A percentile compares a stretch with the other conserved stretches of the same genome.
Conservation (phyloP, 2,797 vertebrate genomes). For the Poecilia velifera region DNA sequence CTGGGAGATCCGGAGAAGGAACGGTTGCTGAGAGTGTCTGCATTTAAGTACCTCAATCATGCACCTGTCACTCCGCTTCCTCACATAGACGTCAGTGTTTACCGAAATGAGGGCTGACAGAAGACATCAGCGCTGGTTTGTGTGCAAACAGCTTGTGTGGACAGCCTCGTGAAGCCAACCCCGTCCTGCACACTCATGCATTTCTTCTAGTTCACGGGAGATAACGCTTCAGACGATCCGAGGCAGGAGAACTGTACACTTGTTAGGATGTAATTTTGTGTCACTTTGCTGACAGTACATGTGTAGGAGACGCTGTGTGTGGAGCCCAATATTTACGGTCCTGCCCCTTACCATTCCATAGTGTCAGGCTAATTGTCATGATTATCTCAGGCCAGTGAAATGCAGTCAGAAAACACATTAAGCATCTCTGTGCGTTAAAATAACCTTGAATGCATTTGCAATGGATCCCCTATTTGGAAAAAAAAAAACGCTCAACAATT, state of each 20-base stretch:
- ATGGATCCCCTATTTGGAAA: conserved; percentile 68
- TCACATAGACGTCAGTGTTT: conserved; percentile 89
- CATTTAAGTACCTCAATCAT: conserved; percentile 89
- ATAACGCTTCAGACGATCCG: conserved; percentile 44
- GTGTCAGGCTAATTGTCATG: conserved; percentile 52
- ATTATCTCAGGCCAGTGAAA: conserved; percentile 49
- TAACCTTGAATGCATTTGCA: conserved; percentile 71
- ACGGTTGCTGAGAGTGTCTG: conserved; percentile 87
- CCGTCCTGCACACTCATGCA: conserved; percentile 44
- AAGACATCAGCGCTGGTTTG: conserved; percentile 76
- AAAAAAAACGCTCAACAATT: conserved; percentile 68
- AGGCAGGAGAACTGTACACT: conserved; percentile 31
- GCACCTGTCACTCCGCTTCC: conserved; percentile 90
- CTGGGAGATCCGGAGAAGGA: conserved; percentile 67
- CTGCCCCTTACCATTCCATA: conserved; percentile 13
- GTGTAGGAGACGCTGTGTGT: conserved; percentile 11
- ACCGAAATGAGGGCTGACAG: conserved; percentile 86
- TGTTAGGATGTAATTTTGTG: conserved; percentile 34
- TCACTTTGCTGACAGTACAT: conserved; percentile 32
- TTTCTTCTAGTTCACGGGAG: conserved; percentile 56
- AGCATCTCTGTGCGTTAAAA: conserved; percentile 51
- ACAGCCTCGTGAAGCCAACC: conserved; percentile 54
- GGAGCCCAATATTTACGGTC: conserved; percentile 31
- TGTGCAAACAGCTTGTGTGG: conserved; percentile 74
- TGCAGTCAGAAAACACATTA: conserved; percentile 41